Conservation (phyloP, 1,140 invertebrate genomes). For the Nymphalis io region DNA sequence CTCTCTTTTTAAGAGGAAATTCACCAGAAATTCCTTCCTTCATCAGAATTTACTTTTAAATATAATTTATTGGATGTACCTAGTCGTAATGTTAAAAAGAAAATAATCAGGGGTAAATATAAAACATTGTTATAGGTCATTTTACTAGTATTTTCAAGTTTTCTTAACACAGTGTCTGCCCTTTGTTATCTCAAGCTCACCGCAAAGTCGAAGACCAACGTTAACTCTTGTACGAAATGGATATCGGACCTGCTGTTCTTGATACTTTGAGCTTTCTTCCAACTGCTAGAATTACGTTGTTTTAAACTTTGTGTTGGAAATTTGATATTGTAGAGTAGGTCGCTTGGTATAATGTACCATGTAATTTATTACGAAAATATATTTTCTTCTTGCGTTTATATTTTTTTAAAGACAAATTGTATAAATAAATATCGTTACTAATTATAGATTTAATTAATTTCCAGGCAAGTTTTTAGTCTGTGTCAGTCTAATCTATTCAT, state of each 20-base stretch:
- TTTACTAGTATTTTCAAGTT: background rate
- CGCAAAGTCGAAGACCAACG: slow-evolving; percentile 26
- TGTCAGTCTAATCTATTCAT: too few species aligned
- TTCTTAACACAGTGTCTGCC: background rate
- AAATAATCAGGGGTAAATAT: background rate
- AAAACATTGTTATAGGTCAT: background rate
- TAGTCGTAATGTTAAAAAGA: too few species aligned
- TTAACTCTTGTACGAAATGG: slow-evolving; percentile 39
- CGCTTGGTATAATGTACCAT: background rate
- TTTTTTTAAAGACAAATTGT: too few species aligned
- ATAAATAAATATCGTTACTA: too few species aligned
- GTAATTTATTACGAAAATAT: background rate
- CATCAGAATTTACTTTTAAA: too few species aligned
- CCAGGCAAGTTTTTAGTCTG: too few species aligned
- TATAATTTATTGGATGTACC: too few species aligned
- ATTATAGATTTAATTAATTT: too few species aligned
- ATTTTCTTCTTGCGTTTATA: background rate
- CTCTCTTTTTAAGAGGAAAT: too few species aligned
- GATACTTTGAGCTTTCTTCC: slow-evolving; percentile 42
- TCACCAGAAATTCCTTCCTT: too few species aligned
- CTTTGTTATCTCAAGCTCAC: slow-evolving; percentile 7
- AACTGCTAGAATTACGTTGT: slow-evolving; percentile 36
- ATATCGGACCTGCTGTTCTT: slow-evolving; percentile 40
- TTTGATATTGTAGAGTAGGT: background rate
- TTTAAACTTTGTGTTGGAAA: slow-evolving; percentile 23